phyloP scores from a whole-genome alignment of 2,113 vertebrate species.

The Larimichthys crocea region DNA sequence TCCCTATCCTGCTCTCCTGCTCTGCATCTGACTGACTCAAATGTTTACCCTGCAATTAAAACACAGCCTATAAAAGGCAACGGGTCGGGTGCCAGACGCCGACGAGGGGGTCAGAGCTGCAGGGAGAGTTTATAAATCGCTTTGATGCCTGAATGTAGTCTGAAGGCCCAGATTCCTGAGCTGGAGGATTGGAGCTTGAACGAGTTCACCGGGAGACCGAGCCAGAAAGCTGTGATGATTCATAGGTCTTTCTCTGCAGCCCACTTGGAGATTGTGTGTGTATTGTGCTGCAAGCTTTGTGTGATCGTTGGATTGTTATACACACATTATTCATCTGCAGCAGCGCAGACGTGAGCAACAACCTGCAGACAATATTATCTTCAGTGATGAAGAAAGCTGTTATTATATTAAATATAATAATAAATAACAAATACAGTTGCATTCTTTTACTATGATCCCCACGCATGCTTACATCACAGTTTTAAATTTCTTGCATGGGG shows the following conservation, averaged over 20 bases:
- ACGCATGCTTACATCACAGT: not conserved
- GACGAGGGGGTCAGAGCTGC: conserved; percentile 68
- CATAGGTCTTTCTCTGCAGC: conserved; percentile 58
- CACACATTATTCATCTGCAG: conserved; percentile 28
- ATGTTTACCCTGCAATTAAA: conserved; percentile 86
- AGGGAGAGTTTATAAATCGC: conserved; percentile 80
- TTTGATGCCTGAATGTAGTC: conserved; percentile 77
- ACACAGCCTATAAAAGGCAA: conserved; percentile 88
- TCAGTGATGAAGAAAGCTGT: not conserved
- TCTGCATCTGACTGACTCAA: conserved; percentile 69
- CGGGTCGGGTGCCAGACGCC: conserved; percentile 78
- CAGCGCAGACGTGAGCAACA: conserved; percentile 21
- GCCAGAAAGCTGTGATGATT: conserved; percentile 75
- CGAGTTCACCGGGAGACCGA: conserved; percentile 53
- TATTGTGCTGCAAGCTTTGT: conserved; percentile 34
- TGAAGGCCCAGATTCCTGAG: conserved; percentile 79
- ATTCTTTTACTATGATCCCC: conserved; percentile 1
- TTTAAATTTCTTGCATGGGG: too few relatives aligned
- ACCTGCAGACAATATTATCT: conserved; percentile 9
- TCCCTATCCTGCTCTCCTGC: conserved; percentile 61
- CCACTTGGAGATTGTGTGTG: conserved; percentile 57
- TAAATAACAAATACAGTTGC: too few relatives aligned
- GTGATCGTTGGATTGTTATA: conserved; percentile 32
- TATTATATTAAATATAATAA: too few relatives aligned
- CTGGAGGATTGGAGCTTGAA: conserved; percentile 58